Base-by-base conservation (phyloP, 2,113 vertebrate genomes). In the Salminus brasiliensis region DNA sequence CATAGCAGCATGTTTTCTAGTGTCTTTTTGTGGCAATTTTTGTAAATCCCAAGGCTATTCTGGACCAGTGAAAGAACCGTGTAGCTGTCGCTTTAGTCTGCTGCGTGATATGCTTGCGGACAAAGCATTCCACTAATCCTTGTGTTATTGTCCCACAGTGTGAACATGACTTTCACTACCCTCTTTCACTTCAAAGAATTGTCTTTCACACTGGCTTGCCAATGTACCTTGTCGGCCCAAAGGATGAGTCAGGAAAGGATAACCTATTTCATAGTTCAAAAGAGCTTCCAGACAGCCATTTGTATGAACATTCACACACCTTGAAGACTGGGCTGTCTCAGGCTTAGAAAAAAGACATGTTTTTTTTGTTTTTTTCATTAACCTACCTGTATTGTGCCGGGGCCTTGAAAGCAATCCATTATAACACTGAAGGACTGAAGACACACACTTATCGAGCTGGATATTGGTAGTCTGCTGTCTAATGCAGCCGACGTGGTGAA, bases 131-230 rank as follows among this genome's bases (percentile, higher is more conserved):
- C 34, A 75, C 49, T 81, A 45, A 34, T 59, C 55, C 55, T 70
- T 15, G 25, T 47, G 13, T 65, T 74, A 66, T 68, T 29, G 39
- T 66, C 72, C 49, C 65, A 62, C n/a, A 66, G 63, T 67, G 59
- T 45, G 55, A 80, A 47, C 69, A 76, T 72, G 66, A 76, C 67
- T 68, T 79, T 69, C 60, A 67, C 62, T 27, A n/a, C 45, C 53
- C 32, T 41, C 55, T 74, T 80, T 72, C 70, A 80, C 69, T 80
- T 72, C 57, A 84, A 62, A 82, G 59, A 72, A 66, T 67, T 16
- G 45, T 66, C 25, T 59, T 72, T 55, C 72, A 72, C 52, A 63
- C 43, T 18, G 49, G 65, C 59, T 75, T 79, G 62, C 41, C 72
- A 71, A 43, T 76, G 78, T 53, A 82, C 45, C 70, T 79, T n/a